phyloP scores from a whole-genome alignment of 2,797 vertebrate species.

The Limnodromus scolopaceus region DNA sequence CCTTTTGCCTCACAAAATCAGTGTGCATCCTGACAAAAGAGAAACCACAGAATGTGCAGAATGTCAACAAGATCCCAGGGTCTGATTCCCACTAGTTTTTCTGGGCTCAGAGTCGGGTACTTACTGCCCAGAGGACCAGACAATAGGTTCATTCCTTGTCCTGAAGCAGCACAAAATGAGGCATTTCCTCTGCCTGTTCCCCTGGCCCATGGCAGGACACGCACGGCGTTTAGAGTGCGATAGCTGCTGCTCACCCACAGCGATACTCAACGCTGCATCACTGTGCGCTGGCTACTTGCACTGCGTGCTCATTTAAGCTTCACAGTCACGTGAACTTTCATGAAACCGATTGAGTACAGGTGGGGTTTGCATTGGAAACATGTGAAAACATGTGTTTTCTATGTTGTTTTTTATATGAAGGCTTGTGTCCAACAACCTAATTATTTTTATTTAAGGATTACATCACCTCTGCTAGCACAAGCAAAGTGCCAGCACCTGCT shows the following conservation, averaged over 20 bases:
- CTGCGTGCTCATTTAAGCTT: neutral
- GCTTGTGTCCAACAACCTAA: constrained; percentile 8
- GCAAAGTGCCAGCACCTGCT: constrained; percentile 11
- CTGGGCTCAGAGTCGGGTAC: neutral
- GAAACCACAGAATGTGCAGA: constrained; percentile 60
- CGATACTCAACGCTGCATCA: fast-evolving
- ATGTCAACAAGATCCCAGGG: constrained; percentile 38
- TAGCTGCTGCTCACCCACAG: neutral
- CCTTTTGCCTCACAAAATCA: constrained; percentile 22
- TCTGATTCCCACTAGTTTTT: constrained; percentile 13
- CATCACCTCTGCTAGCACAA: neutral
- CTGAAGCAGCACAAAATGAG: neutral
- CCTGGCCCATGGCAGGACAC: neutral
- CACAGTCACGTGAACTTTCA: neutral
- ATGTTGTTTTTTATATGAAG: constrained; percentile 1
- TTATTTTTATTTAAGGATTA: constrained; percentile 41
- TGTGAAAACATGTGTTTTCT: constrained; percentile 44
- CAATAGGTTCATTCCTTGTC: constrained; percentile 45
- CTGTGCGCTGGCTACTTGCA: fast-evolving
- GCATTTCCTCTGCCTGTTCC: constrained; percentile 31
- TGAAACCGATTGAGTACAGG: neutral
- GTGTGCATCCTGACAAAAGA: constrained; percentile 29
- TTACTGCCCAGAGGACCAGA: constrained; percentile 1
- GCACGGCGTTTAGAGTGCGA: neutral
- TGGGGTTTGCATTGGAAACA: constrained; percentile 12